Conservation (phyloP, 2,113 vertebrate genomes). For the Struthio camelus region DNA sequence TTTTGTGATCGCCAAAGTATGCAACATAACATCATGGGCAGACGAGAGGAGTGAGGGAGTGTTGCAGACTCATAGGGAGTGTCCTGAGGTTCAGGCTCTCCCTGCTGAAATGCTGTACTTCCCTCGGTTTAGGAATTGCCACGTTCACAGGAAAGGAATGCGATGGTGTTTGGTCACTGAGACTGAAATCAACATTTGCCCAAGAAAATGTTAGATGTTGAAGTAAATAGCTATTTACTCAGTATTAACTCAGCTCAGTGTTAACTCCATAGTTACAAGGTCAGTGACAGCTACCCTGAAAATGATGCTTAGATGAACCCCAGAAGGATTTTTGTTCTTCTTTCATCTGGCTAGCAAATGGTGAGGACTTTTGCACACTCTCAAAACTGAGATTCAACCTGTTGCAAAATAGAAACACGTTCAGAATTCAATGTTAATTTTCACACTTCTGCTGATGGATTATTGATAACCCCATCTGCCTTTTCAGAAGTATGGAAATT, state of each 20-base stretch:
- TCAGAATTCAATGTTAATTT: neutral
- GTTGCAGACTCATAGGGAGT: conserved; percentile 58
- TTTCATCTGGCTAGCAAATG: neutral
- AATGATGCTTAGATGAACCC: neutral
- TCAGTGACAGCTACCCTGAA: neutral
- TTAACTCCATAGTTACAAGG: neutral
- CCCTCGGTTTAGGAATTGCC: conserved; percentile 37
- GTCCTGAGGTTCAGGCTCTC: conserved; percentile 45
- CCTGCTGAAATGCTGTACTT: conserved; percentile 42
- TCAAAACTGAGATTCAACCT: neutral
- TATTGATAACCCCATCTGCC: neutral
- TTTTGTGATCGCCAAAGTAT: conserved; percentile 61
- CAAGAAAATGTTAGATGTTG: conserved; percentile 44
- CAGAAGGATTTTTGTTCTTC: neutral
- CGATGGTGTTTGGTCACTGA: conserved; percentile 22
- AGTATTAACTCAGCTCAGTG: neutral
- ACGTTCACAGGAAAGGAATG: conserved; percentile 64
- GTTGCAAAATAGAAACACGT: neutral
- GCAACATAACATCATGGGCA: conserved; percentile 56
- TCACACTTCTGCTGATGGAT: neutral
- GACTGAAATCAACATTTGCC: conserved; percentile 46
- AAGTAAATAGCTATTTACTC: conserved; percentile 54
- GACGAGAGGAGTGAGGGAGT: conserved; percentile 28
- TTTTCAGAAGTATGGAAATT: neutral
- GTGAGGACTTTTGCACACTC: neutral